Evolutionary conservation across 2,797 vertebrate species (phyloP).

Genomic region (Etheostoma perlongum): DNA sequence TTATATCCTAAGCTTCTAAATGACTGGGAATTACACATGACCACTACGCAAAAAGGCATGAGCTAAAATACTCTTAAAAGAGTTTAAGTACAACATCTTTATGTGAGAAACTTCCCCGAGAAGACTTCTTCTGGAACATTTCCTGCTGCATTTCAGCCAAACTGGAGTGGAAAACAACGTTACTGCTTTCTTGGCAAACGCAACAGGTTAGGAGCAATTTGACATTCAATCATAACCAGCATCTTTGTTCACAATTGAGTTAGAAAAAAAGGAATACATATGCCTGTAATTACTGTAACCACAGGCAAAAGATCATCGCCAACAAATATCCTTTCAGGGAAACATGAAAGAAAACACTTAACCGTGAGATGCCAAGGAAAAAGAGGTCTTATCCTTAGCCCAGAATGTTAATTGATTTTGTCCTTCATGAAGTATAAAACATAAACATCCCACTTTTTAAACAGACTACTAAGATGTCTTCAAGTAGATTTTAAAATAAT

Average conservation of each 20-base stretch:
- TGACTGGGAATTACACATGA: conserved; percentile 40
- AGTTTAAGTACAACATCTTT: conserved; percentile 65
- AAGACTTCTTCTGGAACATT: conserved; percentile 73
- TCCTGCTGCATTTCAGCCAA: conserved; percentile 74
- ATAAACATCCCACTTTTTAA: conserved; percentile 65
- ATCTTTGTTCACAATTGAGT: conserved; percentile 78
- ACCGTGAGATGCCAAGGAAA: conserved; percentile 63
- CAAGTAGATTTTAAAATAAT: conserved; percentile 24
- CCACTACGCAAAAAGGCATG: conserved; percentile 50
- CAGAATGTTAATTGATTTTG: conserved; percentile 76
- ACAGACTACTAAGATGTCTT: conserved; percentile 24
- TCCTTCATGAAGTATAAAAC: conserved; percentile 56
- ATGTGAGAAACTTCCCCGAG: conserved; percentile 71
- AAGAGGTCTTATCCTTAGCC: conserved; percentile 58
- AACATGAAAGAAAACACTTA: conserved; percentile 77
- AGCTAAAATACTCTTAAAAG: conserved; percentile 46
- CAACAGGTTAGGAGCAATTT: conserved; percentile 74
- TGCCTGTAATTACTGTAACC: conserved; percentile 81
- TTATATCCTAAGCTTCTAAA: conserved; percentile 38
- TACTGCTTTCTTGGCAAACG: conserved; percentile 80
- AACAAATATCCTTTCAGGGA: conserved; percentile 73
- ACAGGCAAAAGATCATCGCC: conserved; percentile 80
- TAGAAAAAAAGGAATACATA: conserved; percentile 73
- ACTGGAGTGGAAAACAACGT: conserved; percentile 72
- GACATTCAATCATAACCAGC: conserved; percentile 81